These are phyloP conservation scores for Oncorhynchus masou DNA, from an alignment of 2,113 vertebrate species.

Conservation along the genomic window DNA sequence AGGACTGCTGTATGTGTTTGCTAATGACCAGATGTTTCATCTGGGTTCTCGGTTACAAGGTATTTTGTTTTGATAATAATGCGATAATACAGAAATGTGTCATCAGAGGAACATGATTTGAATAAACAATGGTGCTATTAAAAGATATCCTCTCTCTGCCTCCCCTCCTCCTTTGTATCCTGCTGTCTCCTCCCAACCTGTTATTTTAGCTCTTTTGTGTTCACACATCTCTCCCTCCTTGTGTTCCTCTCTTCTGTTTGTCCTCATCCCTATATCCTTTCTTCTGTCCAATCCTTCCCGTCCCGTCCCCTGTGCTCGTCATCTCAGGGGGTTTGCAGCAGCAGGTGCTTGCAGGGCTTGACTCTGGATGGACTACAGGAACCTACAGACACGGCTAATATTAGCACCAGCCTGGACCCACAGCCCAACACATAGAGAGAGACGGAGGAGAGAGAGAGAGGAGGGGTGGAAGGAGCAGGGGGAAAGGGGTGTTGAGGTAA, in stretches of 20 bases:
- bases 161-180: not conserved
- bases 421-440: conserved; percentile 13
- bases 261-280: not conserved
- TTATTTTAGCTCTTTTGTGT: not conserved
- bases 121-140: not conserved
- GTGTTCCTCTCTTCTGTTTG: not conserved
- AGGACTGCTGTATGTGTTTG: conserved; percentile 3
- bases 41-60: not conserved
- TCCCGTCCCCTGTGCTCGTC: conserved; percentile 19
- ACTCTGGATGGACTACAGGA: conserved; percentile 64
- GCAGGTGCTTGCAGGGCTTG: conserved; percentile 58
- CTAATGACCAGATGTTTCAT: not conserved
- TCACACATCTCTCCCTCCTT: not conserved
- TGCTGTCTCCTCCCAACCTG: not conserved
- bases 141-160: not conserved
- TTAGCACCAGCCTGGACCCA: conserved; percentile 41
- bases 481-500: too few relatives aligned
- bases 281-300: not conserved
- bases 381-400: conserved; percentile 61
- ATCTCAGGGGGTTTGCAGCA: conserved; percentile 39
- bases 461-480: not conserved
- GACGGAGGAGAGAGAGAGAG: not conserved
- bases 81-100: not conserved
- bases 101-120: not conserved
- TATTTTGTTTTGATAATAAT: not conserved